Evolutionary conservation across 1,140 invertebrate genomes (phyloP).

Genomic region (Chionoecetes opilio): DNA sequence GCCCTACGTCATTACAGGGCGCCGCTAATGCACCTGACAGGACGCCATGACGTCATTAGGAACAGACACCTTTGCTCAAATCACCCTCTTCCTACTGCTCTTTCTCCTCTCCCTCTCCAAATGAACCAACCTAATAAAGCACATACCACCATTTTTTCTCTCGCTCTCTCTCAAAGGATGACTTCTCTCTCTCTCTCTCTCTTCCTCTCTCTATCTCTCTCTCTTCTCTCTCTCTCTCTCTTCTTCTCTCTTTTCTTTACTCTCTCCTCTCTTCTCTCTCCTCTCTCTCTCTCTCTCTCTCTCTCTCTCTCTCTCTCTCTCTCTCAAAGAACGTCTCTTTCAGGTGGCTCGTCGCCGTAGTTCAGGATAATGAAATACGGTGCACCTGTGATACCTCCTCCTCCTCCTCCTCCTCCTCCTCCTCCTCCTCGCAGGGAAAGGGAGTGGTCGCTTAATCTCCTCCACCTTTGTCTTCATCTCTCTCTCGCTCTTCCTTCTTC

Average conservation of each 20-base stretch:
- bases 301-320: too few species aligned
- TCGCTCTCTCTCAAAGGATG: too few species aligned
- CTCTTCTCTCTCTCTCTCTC: too few species aligned
- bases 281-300: too few species aligned
- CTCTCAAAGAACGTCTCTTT: too few species aligned
- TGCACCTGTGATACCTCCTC: not conserved
- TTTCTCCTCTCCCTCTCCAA: not conserved
- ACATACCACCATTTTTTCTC: not conserved
- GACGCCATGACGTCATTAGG: not conserved
- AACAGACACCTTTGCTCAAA: not conserved
- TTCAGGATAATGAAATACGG: not conserved
- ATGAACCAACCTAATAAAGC: not conserved
- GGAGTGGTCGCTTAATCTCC: not conserved
- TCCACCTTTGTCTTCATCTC: not conserved
- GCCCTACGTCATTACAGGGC: not conserved
- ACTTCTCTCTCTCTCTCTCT: too few species aligned
- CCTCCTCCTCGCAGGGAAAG: not conserved
- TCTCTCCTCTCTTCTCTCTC: too few species aligned
- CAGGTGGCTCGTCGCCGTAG: not conserved
- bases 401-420: not conserved
- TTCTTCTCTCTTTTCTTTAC: too few species aligned
- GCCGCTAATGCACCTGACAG: not conserved
- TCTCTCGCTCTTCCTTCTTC: not conserved
- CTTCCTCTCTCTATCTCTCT: too few species aligned
- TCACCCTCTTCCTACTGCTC: not conserved